Percentiles rank a stretch among this genome's conserved stretches.
phyloP scores from a whole-genome alignment of 1,140 invertebrate species.

The Neodiprion pinetum region DNA sequence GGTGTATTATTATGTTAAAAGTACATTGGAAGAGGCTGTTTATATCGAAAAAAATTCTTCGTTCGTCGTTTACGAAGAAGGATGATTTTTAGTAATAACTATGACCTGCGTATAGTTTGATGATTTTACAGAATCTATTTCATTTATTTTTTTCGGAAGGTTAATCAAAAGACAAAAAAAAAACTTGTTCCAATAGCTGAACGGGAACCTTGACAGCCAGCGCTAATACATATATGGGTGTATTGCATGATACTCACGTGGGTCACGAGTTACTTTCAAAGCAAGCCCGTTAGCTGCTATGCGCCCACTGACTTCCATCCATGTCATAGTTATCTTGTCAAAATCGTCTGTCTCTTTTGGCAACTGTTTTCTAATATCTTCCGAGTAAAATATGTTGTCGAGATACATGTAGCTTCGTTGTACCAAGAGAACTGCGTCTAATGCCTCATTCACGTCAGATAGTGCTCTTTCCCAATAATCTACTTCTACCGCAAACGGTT shows the following conservation, averaged over 20 bases:
- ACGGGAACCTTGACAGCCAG: too few relatives aligned
- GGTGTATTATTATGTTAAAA: too few relatives aligned
- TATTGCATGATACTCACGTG: constrained; percentile 51
- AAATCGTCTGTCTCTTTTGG: constrained; percentile 80
- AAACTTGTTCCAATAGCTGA: too few relatives aligned
- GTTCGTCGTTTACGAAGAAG: too few relatives aligned
- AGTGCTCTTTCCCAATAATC: constrained; percentile 84
- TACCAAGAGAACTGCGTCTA: constrained; percentile 78
- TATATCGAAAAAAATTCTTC: too few relatives aligned
- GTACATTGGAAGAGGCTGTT: too few relatives aligned
- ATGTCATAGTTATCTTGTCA: constrained; percentile 73
- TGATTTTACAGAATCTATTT: too few relatives aligned
- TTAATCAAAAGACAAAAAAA: too few relatives aligned
- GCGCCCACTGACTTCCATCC: constrained; percentile 73
- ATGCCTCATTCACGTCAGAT: constrained; percentile 77
- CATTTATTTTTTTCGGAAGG: too few relatives aligned
- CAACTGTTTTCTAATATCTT: constrained; percentile 85
- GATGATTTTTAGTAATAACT: too few relatives aligned
- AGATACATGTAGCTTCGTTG: constrained; percentile 82
- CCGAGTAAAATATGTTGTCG: constrained; percentile 84
- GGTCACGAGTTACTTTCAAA: constrained; percentile 47
- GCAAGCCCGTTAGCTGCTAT: constrained; percentile 47
- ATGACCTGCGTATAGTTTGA: too few relatives aligned
- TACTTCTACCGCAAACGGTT: constrained; percentile 80
- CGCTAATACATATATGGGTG: not conserved